Percentiles rank a stretch among this genome's conserved stretches.
phyloP scores from a whole-genome alignment of 1,140 invertebrate genomes.

The Reticulitermes speratus region DNA sequence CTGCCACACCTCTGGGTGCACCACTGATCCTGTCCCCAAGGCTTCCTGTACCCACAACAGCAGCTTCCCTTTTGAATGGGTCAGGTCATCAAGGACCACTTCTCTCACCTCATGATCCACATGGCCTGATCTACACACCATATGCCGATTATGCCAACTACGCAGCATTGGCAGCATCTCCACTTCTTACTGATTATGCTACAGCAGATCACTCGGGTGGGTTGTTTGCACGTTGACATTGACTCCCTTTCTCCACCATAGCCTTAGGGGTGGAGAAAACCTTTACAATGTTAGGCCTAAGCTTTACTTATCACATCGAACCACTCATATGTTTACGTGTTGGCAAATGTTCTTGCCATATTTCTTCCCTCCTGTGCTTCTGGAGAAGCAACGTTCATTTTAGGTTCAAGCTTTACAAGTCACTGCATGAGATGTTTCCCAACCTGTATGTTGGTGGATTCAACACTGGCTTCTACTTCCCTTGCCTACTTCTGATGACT shows the following conservation, averaged over 20 bases:
- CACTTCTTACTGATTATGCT: slow-evolving; percentile 82
- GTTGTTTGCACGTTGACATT: slow-evolving; percentile 78
- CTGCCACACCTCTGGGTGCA: slow-evolving; percentile 69
- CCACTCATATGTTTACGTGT: not conserved
- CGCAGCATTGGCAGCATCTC: slow-evolving; percentile 76
- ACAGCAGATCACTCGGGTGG: slow-evolving; percentile 89
- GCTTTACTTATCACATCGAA: slow-evolving; percentile 8
- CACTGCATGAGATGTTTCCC: not conserved
- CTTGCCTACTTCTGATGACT: not conserved
- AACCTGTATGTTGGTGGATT: not conserved
- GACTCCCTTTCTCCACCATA: slow-evolving; percentile 1
- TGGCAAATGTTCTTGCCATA: not conserved
- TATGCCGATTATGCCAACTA: slow-evolving; percentile 88
- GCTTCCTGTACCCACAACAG: slow-evolving; percentile 76
- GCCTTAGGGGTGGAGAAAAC: not conserved
- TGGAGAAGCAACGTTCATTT: not conserved
- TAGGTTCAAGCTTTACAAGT: not conserved
- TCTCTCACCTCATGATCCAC: slow-evolving; percentile 57
- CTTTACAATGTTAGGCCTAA: not conserved
- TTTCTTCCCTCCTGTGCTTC: not conserved
- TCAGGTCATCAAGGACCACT: slow-evolving; percentile 64
- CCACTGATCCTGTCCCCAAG: slow-evolving; percentile 85
- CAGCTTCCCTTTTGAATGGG: slow-evolving; percentile 68
- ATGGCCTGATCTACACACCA: slow-evolving; percentile 74
- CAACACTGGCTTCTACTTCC: not conserved